Evolutionary conservation across 2,888 invertebrate species (phyloP).

Genomic region (Scaptomyza flava): DNA sequence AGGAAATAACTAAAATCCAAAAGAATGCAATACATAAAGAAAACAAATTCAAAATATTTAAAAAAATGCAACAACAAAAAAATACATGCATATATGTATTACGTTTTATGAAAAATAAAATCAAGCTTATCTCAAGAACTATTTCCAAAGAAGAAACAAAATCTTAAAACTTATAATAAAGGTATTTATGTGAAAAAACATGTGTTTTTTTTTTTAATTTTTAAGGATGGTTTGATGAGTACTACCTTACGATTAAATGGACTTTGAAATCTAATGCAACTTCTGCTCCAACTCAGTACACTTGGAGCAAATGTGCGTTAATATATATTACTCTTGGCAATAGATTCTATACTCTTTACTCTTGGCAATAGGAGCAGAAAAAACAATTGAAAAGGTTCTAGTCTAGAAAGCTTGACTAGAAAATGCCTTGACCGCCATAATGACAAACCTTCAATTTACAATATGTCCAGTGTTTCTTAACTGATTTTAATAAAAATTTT

Average conservation of each 20-base stretch:
- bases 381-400: too few species aligned
- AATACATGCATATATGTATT: constrained; percentile 70
- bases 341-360: neutral
- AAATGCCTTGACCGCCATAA: too few species aligned
- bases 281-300: neutral
- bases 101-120: constrained; percentile 78
- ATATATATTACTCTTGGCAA: neutral
- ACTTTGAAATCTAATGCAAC: neutral
- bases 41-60: constrained; percentile 18
- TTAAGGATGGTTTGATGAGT: neutral
- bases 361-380: neutral
- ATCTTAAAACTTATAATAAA: constrained; percentile 74
- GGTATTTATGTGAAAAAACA: constrained; percentile 75
- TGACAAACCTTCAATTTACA: too few species aligned
- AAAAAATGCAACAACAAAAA: constrained; percentile 31
- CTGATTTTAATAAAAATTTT: too few species aligned
- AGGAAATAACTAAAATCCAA: constrained; percentile 18
- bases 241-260: neutral
- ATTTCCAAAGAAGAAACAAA: constrained; percentile 72
- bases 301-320: neutral
- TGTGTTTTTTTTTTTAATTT: constrained; percentile 34
- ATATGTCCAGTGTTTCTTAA: too few species aligned
- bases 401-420: too few species aligned
- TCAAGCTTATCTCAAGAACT: constrained; percentile 81
- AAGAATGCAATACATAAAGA: constrained; percentile 32